phyloP scores from a whole-genome alignment of 2,888 invertebrate genomes.

The Gastrophysa polygoni region DNA sequence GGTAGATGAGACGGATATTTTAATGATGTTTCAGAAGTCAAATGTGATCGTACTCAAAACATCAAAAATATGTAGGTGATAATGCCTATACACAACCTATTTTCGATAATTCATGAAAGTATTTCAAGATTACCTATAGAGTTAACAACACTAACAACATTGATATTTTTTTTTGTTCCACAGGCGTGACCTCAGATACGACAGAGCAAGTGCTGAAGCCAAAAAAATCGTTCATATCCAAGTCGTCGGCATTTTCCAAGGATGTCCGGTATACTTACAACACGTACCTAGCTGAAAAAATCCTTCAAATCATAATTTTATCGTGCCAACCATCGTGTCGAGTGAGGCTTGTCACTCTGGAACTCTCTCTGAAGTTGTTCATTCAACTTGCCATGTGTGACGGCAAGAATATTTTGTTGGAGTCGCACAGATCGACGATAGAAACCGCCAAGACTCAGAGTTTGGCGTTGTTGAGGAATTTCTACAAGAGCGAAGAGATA shows the following conservation, averaged over 20 bases:
- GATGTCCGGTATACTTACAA: constrained; percentile 71
- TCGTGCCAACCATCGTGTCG: constrained; percentile 90
- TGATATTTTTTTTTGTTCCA: too few species aligned
- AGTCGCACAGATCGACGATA: constrained; percentile 70
- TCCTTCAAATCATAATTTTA: constrained; percentile 80
- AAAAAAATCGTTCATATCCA: constrained; percentile 51
- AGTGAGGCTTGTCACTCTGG: constrained; percentile 90
- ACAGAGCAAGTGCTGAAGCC: constrained; percentile 79
- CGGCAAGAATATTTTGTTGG: constrained; percentile 67
- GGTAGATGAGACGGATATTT: too few species aligned
- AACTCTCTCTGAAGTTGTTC: constrained; percentile 83
- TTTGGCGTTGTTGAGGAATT: constrained; percentile 84
- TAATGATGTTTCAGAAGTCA: too few species aligned
- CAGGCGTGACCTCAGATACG: constrained; percentile 85
- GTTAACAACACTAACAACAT: too few species aligned
- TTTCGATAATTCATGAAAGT: too few species aligned
- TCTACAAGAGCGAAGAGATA: constrained; percentile 97
- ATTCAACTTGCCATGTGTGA: constrained; percentile 68
- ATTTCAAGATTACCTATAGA: too few species aligned
- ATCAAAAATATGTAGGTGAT: too few species aligned
- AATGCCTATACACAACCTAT: too few species aligned
- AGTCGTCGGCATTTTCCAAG: constrained; percentile 44
- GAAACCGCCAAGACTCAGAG: constrained; percentile 80
- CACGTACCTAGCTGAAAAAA: constrained; percentile 78
- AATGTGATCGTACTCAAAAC: too few species aligned